Evolutionary conservation across 2,888 invertebrate genomes (phyloP).

Genomic region (Cybosia mesomella): DNA sequence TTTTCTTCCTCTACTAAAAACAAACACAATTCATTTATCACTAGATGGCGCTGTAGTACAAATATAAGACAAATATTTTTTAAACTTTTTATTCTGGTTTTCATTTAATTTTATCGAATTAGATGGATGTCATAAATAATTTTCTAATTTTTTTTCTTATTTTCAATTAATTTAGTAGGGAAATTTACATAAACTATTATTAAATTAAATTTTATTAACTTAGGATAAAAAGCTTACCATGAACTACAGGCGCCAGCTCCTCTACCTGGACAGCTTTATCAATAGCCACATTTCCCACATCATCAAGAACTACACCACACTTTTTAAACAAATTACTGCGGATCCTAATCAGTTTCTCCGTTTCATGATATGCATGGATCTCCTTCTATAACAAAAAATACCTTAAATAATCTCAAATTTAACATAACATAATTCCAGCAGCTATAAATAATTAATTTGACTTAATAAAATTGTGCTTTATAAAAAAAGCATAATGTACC

Average conservation of each 20-base stretch:
- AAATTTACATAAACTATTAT: neutral
- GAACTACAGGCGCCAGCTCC: neutral
- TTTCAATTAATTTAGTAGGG: neutral
- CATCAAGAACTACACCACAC: conserved; percentile 75
- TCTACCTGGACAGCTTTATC: conserved; percentile 75
- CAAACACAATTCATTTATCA: neutral
- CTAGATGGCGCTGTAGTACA: conserved; percentile 1
- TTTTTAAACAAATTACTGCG: conserved; percentile 70
- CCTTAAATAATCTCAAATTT: neutral
- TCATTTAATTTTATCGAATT: too few relatives aligned
- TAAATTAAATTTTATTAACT: neutral
- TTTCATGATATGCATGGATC: conserved; percentile 74
- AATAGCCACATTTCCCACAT: conserved; percentile 62
- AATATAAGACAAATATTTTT: neutral
- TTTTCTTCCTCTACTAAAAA: neutral
- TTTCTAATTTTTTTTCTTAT: neutral
- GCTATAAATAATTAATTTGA: neutral
- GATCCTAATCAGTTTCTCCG: conserved; percentile 66
- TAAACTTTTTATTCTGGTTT: too few relatives aligned
- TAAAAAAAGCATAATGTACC: conserved; percentile 52
- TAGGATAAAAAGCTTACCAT: conserved; percentile 26
- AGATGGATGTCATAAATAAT: too few relatives aligned
- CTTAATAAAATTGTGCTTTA: neutral
- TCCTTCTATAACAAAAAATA: conserved; percentile 70
- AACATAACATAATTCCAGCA: too few relatives aligned